Evolutionary conservation across 1,140 invertebrate genomes (phyloP), one percentile per base, ranked within the genome.

Genomic region (Dreissena polymorpha): DNA sequence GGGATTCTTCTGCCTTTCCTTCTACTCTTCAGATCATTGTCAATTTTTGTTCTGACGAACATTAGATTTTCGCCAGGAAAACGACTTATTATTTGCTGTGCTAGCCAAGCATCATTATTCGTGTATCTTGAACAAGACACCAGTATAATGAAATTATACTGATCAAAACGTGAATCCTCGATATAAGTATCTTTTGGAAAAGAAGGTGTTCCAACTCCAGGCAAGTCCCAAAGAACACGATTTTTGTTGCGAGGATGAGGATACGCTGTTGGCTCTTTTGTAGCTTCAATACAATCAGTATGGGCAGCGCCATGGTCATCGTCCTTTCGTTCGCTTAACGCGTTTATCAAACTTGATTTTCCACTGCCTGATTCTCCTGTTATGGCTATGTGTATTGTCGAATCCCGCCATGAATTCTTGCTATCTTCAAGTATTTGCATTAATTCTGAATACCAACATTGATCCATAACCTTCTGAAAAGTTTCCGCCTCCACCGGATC

Each of bases 201-300:
- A 10, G 8, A 18, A 5, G 29, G 27, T 49, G 69, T 71, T 10
- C 69, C 39, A 6, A 71, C 69, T 2, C 69, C 69, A 14, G 69
- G 69, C 3, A 71, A 49, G n/a, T 71, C 69, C 69, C 69, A 71
- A 49, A 71, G 51, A 23, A 71, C 51, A 10, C 39, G 27, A 50
- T 14, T 27, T 18, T 71, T 51, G 39, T 71, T 71, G 8, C 3
- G 12, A 3, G 69, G 69, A 21, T 71, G 69, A 50, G 27, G 69
- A 71, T 14, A 71, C 2, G 69, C 2, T 21, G 23, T 51, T 50
- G 27, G 29, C n/a, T 51, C 7, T 3, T 3, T 6, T 6, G 29
- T 71, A 13, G 27, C 7, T 51, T 71, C 69, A 12, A 12, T 21
- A 71, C 23, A 5, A 7, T 49, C 69, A 7, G 21, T 21, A 13